Base-by-base conservation (phyloP, 1,140 invertebrate species). In the Eulimnadia texana region DNA sequence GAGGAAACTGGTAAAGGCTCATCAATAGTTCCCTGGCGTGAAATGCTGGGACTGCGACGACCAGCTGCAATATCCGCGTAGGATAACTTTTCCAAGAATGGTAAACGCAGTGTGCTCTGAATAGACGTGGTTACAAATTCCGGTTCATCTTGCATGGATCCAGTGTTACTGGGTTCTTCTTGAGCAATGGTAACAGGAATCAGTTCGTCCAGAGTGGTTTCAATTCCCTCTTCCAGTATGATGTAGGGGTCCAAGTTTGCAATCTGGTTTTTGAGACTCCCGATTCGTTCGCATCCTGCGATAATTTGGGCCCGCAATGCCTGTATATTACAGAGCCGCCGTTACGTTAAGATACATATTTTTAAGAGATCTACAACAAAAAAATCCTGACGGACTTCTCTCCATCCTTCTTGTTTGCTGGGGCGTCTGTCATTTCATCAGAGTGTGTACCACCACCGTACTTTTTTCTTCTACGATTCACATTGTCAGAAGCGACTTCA, bases 211-310 rank as follows among this genome's bases (percentile, higher is more conserved):
- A 62, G 16, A 9, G 27, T 33, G 16, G n/a, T 3, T 29, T 58
- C 62, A n/a, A 51, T 13, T 10, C 55, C 55, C 16, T 58, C 24
- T 10, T 58, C 55, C 9, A 66, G 60, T 25, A 66, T 62, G 50
- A 66, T 82, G 79, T 84, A 79, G 67, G 85, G 84, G 77, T 88
- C 86, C 76, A 84, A 72, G 69, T 76, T 76, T 73, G 81, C 81
- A 75, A 86, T 83, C 69, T 80, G 76, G 72, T 78, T 77, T 69
- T 78, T 76, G 74, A 85, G 77, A 70, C 78, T 76, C 76, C 79
- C 80, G 75, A 81, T 82, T 72, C 79, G 79, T 73, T 78, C 78
- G 73, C 75, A 77, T 74, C 75, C 76, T 74, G 77, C 76, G 73
- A 82, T 80, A 73, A 81, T 77, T 73, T 76, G 74, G 73, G 73